Evolutionary conservation across 1,140 invertebrate genomes (phyloP), one percentile per base, ranked within the genome.

Genomic region (Caenorhabditis inopinata): DNA sequence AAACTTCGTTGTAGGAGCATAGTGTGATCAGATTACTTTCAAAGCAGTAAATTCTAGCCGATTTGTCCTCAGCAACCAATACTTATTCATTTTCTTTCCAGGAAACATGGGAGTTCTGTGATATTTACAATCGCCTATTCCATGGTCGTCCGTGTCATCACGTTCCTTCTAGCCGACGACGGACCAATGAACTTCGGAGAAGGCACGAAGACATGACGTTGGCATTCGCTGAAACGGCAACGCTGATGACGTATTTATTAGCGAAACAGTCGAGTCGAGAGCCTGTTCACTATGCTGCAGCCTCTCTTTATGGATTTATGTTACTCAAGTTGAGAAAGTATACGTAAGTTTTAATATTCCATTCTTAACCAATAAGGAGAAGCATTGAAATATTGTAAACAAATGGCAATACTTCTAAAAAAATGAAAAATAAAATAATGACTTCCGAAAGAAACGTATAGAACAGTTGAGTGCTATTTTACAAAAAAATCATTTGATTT

Each of bases 231-330:
- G 58, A 68, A 68, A 35, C 32, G 23, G 58, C 58, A 9, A 68
- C 58, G 5, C n/a, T 68, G 32, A 68, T 68, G 58, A 38, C n/a
- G 3, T 68, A 38, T 21, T 16, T 32, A 18, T 68, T 68, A 21
- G 58, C 58, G 2, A 68, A 68, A n/a, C 32, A 68, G 11, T 68
- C 58, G 23, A 68, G 16, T n/a, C 16, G 58, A 21, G 58, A 68
- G n/a, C 58, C 58, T 42, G 58, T 68, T 21, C 58, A 68, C n/a
- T 68, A 38, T 38, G 29, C 58, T 21, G 58, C 58, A 21, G 58
- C 58, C 2, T 18, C 58, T 11, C n/a, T 68, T 38, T 32, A 38
- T 21, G 58, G 58, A 21, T 68, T 68, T 12, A 5, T 68, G n/a
- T 18, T 68, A n/a, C 25, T 68, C 2, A 68, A 68, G n/a, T 12